Evolutionary conservation across 2,888 invertebrate genomes (phyloP), one percentile per base, ranked within the genome.

Genomic region (Campopleginae sp.): DNA sequence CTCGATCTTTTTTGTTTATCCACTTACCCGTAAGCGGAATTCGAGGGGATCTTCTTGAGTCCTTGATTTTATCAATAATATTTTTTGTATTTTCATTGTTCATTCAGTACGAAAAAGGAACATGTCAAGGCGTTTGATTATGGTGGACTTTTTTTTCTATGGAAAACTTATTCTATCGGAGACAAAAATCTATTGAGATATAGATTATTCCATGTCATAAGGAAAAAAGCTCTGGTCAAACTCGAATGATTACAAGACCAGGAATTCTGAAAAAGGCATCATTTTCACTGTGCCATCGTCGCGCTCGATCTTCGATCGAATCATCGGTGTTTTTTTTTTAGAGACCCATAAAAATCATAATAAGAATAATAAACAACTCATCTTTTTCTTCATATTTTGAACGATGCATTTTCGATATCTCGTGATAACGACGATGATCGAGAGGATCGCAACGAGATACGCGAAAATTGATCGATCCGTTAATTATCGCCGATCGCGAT

Each of bases 401-500:
- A 58, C 58, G 58, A 58, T 27, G 63, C 74, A 19, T 31, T n/a
- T 48, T 54, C 75, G 46, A 19, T 46, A 65, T 65, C 38, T 81
- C 68, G 51, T 68, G 70, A n/a, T 31, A 54, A 72, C 63, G 70
- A 75, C 65, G 42, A 82, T 82, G 82, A 85, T 85, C 66, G 82
- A 80, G 14, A 48, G 71, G 72, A 76, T 80, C 82, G 42, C 76
- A 65, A 23, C 2, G 70, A 70, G 85, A 82, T 85, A 82, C 80
- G 72, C 68, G 82, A 76, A 65, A 82, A 86, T 80, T 86, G 86
- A 86, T 86, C 83, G 86, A 85, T 85, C 54, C 68, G 74, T 83
- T 85, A 85, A 85, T 86, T 80, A 86, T 86, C 86, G 68, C 19
- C n/a, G 63, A 77, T 82, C 74, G 82, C 65, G 68, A 70, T 63